Percentiles rank a stretch among this genome's conserved stretches.
These are phyloP conservation scores for Axea sp. DNA, from an alignment of 2,888 invertebrate species.

Conservation along the genomic window DNA sequence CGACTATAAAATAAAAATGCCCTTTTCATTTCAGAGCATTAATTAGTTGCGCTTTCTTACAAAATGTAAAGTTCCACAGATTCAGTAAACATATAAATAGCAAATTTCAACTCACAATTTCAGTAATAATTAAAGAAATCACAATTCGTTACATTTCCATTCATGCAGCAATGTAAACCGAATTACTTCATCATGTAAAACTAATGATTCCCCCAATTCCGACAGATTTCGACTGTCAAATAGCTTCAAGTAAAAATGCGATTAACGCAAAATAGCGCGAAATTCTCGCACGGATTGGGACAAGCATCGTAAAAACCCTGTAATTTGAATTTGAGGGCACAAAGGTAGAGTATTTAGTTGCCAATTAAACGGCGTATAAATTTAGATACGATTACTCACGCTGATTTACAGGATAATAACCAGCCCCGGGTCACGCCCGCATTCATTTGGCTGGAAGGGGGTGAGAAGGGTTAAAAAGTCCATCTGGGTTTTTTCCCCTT, in stretches of 20 bases:
- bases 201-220: slow-evolving; percentile 3
- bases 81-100: slow-evolving; percentile 14
- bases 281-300: slow-evolving; percentile 29
- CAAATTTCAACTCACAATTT: slow-evolving; percentile 25
- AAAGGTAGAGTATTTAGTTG: slow-evolving; percentile 60
- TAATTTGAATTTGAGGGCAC: slow-evolving; percentile 50
- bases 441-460: slow-evolving; percentile 51
- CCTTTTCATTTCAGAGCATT: slow-evolving; percentile 2
- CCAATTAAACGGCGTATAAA: slow-evolving; percentile 60
- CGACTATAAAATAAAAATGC: slow-evolving; percentile 20
- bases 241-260: slow-evolving; percentile 4
- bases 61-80: slow-evolving; percentile 11
- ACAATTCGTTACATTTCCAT: slow-evolving; percentile 15
- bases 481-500: slow-evolving; percentile 47
- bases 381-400: slow-evolving; percentile 57
- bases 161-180: slow-evolving; percentile 6
- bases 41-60: slow-evolving; percentile 17
- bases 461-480: slow-evolving; percentile 39
- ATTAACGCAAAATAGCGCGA: slow-evolving; percentile 23
- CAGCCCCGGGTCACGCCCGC: slow-evolving; percentile 41
- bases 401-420: slow-evolving; percentile 62
- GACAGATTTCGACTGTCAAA: background rate
- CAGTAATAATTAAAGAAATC: slow-evolving; percentile 8
- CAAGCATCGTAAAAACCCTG: slow-evolving; percentile 29
- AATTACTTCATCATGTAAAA: slow-evolving; percentile 14